Conservation (phyloP, 2,113 vertebrate genomes). For the Lepus timidus region DNA sequence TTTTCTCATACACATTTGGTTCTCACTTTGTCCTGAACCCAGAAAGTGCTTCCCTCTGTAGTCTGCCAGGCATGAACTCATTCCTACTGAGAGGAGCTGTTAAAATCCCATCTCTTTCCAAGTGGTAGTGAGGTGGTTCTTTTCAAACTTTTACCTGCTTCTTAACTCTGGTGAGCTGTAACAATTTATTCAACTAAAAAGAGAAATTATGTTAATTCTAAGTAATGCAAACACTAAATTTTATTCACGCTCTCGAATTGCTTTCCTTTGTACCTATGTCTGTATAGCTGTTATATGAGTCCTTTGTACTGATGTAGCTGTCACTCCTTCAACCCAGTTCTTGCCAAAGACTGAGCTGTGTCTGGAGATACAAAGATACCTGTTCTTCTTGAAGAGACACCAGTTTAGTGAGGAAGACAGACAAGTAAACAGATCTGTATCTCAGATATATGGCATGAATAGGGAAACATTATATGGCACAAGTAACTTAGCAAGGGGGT, state of each 20-base stretch:
- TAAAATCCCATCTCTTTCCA: neutral
- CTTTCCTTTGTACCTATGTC: neutral
- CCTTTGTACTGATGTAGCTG: slow-evolving; percentile 59
- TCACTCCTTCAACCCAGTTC: slow-evolving; percentile 61
- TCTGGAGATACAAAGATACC: slow-evolving; percentile 73
- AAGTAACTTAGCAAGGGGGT: slow-evolving; percentile 40
- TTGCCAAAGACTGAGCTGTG: slow-evolving; percentile 61
- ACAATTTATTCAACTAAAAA: slow-evolving; percentile 51
- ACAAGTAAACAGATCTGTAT: slow-evolving; percentile 72
- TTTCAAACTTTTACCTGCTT: neutral
- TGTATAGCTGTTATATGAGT: slow-evolving; percentile 30
- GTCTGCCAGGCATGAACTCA: too few species aligned
- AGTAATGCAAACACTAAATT: slow-evolving; percentile 42
- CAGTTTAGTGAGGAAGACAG: slow-evolving; percentile 67
- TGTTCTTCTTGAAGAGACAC: slow-evolving; percentile 63
- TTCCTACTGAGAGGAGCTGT: neutral
- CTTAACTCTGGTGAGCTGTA: slow-evolving; percentile 10
- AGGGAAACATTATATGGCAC: neutral
- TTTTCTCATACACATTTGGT: neutral
- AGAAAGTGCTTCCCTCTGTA: neutral
- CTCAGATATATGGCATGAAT: slow-evolving; percentile 37
- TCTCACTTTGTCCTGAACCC: neutral
- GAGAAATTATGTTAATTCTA: slow-evolving; percentile 36
- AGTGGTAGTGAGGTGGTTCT: neutral
- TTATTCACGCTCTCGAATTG: slow-evolving; percentile 29